Conservation (phyloP, 2,113 vertebrate species). For the Corythaeola cristata region DNA sequence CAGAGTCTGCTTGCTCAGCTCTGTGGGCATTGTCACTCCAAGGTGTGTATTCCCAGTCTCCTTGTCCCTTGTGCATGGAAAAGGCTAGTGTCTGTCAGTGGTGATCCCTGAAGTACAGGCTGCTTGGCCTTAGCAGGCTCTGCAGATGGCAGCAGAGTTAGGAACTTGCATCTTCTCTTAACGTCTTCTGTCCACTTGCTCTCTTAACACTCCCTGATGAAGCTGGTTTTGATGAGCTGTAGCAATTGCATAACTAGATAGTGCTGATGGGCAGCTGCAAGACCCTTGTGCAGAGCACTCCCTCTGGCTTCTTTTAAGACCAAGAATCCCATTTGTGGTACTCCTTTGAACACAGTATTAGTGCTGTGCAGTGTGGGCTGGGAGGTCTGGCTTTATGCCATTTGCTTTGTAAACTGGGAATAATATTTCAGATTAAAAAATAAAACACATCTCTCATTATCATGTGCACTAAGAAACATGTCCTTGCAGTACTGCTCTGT, state of each 20-base stretch:
- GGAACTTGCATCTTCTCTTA: not conserved
- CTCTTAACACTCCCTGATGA: not conserved
- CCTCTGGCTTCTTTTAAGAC: not conserved
- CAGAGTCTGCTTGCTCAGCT: slow-evolving; percentile 57
- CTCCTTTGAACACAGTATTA: not conserved
- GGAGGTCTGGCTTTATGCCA: not conserved
- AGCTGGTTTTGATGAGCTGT: not conserved
- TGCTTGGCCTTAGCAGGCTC: slow-evolving; percentile 16
- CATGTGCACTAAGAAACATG: not conserved
- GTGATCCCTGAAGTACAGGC: not conserved
- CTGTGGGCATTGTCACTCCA: slow-evolving; percentile 74
- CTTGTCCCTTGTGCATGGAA: not conserved
- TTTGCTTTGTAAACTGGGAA: not conserved
- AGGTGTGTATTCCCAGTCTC: slow-evolving; percentile 55
- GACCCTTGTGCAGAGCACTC: not conserved
- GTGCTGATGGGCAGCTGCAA: not conserved
- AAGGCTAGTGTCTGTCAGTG: not conserved
- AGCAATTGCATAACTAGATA: not conserved
- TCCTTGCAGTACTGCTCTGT: not conserved
- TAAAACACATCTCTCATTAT: not conserved
- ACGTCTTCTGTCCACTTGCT: not conserved
- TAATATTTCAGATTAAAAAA: not conserved
- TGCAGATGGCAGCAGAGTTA: slow-evolving; percentile 61
- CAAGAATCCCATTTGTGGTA: not conserved
- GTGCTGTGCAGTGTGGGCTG: not conserved